phyloP scores from a whole-genome alignment of 2,797 vertebrate genomes.

The Mastacembelus armatus region DNA sequence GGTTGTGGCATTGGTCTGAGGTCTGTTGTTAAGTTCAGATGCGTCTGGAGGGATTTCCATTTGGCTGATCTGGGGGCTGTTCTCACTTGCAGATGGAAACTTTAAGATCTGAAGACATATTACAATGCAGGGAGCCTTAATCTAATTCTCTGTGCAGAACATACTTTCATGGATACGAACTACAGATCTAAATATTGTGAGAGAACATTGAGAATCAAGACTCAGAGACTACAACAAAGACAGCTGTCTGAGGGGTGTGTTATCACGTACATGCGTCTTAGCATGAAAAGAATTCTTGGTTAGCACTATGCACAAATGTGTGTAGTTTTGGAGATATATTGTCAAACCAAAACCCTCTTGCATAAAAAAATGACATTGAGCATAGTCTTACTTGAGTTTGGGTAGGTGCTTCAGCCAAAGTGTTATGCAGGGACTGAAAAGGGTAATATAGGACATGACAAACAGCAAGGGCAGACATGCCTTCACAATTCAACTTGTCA shows the following conservation, averaged over 20 bases:
- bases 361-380: no score
- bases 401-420: slow-evolving; percentile 44
- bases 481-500: slow-evolving; percentile 86
- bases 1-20: not conserved
- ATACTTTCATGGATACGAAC: not conserved
- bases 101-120: slow-evolving; percentile 35
- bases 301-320: no score
- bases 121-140: not conserved
- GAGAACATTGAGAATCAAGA: not conserved
- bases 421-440: slow-evolving; percentile 70
- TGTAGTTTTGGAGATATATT: no score
- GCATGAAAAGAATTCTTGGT: no score
- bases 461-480: slow-evolving; percentile 85
- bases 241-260: no score
- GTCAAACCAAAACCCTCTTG: no score
- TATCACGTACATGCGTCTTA: no score
- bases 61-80: slow-evolving; percentile 20
- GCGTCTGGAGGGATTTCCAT: slow-evolving; percentile 5
- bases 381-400: slow-evolving; percentile 50
- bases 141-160: not conserved
- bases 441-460: slow-evolving; percentile 88
- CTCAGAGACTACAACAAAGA: not conserved
- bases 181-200: not conserved
- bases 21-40: slow-evolving; percentile 11
- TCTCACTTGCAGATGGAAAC: slow-evolving; percentile 5